A percentile compares a stretch with the other conserved stretches of the same genome.
phyloP scores from a whole-genome alignment of 2,113 vertebrate species.

The Holacanthus passer region DNA sequence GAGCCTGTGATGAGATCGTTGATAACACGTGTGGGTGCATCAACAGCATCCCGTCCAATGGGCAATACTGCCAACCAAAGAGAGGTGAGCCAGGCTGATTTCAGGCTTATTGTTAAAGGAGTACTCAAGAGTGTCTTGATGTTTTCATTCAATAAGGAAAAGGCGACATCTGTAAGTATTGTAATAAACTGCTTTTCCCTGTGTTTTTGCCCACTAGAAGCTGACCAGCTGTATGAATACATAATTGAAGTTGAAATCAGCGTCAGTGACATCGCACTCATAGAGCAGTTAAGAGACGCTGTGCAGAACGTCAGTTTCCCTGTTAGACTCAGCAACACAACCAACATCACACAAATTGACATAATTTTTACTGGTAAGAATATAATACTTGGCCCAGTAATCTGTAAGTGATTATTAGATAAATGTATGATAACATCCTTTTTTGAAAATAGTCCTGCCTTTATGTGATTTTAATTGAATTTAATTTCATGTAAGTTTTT shows the following conservation, averaged over 20 bases:
- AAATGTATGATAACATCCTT: no score
- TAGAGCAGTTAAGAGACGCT: not conserved
- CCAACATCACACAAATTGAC: conserved; percentile 38
- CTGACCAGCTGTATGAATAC: conserved; percentile 13
- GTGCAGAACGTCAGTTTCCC: conserved; percentile 18
- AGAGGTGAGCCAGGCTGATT: conserved; percentile 33
- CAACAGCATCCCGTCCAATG: conserved; percentile 60
- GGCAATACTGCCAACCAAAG: conserved; percentile 67
- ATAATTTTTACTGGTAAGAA: conserved; percentile 33
- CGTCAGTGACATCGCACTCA: not conserved
- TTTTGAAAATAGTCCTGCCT: no score
- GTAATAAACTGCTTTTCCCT: not conserved
- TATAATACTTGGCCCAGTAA: not conserved
- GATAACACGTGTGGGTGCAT: conserved; percentile 71
- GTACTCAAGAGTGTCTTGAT: not conserved
- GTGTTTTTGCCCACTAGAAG: not conserved
- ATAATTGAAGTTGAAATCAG: conserved; percentile 15
- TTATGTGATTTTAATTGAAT: no score
- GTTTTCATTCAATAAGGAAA: not conserved
- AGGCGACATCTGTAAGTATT: not conserved
- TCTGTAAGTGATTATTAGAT: not conserved
- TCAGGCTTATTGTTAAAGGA: not conserved
- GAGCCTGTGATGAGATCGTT: conserved; percentile 59
- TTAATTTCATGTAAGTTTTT: no score
- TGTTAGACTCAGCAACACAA: conserved; percentile 6